Evolutionary conservation across 2,797 vertebrate genomes (phyloP).

Genomic region (Rhinatrema bivittatum): DNA sequence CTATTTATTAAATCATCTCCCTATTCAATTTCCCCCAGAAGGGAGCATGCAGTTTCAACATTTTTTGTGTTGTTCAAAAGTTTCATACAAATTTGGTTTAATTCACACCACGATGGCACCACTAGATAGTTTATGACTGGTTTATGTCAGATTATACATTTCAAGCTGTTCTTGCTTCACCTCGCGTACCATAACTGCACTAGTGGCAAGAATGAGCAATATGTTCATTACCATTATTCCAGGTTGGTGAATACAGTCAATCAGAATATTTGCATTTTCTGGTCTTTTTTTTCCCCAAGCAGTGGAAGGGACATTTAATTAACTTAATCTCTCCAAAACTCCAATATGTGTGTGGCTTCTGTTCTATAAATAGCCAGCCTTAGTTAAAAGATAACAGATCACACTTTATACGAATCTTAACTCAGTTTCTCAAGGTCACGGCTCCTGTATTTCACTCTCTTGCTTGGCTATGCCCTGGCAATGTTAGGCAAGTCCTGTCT

Average conservation of each 20-base stretch:
- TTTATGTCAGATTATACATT: conserved; percentile 20
- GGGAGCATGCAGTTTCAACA: no score
- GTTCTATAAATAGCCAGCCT: not conserved
- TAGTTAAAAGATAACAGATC: conserved; percentile 5
- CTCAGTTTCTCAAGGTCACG: conserved; percentile 34
- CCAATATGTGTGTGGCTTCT: not conserved
- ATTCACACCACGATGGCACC: not conserved
- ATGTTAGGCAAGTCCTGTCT: conserved; percentile 25
- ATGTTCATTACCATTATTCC: conserved; percentile 9
- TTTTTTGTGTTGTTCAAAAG: no score
- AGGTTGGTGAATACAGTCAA: not conserved
- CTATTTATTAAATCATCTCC: no score
- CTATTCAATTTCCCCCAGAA: no score
- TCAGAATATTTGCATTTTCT: conserved; percentile 4
- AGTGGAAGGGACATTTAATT: conserved; percentile 20
- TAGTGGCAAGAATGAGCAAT: not conserved
- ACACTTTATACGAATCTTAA: conserved; percentile 15
- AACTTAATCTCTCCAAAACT: conserved; percentile 36
- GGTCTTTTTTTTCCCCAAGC: conserved; percentile 11
- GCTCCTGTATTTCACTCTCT: conserved; percentile 7
- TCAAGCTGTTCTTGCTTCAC: not conserved
- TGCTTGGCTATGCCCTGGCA: no score
- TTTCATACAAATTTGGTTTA: no score
- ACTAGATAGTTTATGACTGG: conserved; percentile 5
- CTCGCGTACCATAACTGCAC: conserved; percentile 7